Evolutionary conservation across 2,888 invertebrate genomes (phyloP), one percentile per base, ranked within the genome.

Genomic region (Toxonevra muliebris): DNA sequence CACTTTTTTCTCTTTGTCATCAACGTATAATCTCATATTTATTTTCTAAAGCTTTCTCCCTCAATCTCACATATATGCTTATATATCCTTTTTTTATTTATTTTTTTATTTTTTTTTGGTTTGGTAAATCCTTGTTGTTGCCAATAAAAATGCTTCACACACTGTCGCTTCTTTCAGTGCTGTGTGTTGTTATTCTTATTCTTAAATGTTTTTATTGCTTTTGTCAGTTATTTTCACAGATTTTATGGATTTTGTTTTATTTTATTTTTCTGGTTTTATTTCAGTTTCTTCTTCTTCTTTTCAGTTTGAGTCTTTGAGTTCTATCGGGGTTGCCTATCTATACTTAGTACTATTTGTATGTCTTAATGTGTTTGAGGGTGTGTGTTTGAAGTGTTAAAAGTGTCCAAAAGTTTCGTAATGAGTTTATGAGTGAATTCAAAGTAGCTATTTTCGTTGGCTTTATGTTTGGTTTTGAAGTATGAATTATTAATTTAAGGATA

Each of bases 191-290:
- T 30, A 30, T 54, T 19, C 15, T 12, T 15, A 50, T 41, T 15
- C 41, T 42, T 42, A 19, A 65, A 58, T 65, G 54, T 43, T 65
- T 65, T 60, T 65, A 65, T 65, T 65, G 45, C 59, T 65, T 65
- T 60, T 60, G 65, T 59, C 65, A 60, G 65, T 60, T 15, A 65
- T 65, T 52, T 30, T 42, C 59, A 53, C 59, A 52, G 65, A 65
- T 64, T 65, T 65, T 52, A 65, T 65, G 52, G 65, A 65, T 59
- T 58, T 65, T 58, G 58, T 65, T 50, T 57, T 64, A 58, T 64
- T 65, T 64, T 64, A 58, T 64, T 65, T 65, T 11, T 50, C 50
- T 17, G 17, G 19, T n/a, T 62, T 45, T 45, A n/a, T 19, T 19
- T 43, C 15, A 15, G 17, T 53, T n/a, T n/a, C n/a, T n/a, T 30